phyloP scores from a whole-genome alignment of 2,797 vertebrate species.

The Rhynchonycteris naso region DNA sequence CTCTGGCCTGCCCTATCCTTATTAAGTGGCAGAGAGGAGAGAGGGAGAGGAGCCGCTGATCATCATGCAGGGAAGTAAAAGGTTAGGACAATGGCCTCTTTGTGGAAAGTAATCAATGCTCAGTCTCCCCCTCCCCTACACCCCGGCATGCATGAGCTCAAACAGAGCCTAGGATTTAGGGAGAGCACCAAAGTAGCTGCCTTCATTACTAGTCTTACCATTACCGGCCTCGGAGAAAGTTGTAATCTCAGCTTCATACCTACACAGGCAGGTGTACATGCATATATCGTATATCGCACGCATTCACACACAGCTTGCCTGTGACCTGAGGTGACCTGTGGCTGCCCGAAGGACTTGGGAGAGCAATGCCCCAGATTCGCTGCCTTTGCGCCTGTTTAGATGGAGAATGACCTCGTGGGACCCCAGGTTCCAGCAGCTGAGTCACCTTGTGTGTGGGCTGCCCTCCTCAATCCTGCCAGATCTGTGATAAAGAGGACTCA shows the following conservation, averaged over 20 bases:
- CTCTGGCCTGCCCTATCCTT: conserved; percentile 65
- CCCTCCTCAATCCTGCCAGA: not conserved
- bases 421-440: not conserved
- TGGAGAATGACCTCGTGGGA: not conserved
- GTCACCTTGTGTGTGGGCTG: accelerated
- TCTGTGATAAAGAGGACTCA: not conserved
- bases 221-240: not conserved
- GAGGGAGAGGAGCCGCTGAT: not conserved
- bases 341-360: too few species aligned
- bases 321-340: not conserved
- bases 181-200: not conserved
- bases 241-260: not conserved
- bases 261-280: accelerated
- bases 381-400: not conserved
- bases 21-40: conserved; percentile 68
- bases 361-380: not conserved
- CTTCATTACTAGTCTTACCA: not conserved
- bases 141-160: accelerated
- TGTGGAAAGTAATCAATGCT: conserved; percentile 19
- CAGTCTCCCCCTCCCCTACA: not conserved
- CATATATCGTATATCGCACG: accelerated
- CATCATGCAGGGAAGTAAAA: not conserved
- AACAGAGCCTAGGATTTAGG: not conserved
- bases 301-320: not conserved
- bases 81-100: not conserved